Percentiles rank a stretch among this genome's conserved stretches.
phyloP scores from a whole-genome alignment of 2,888 invertebrate genomes.

The Piscicola geometra region DNA sequence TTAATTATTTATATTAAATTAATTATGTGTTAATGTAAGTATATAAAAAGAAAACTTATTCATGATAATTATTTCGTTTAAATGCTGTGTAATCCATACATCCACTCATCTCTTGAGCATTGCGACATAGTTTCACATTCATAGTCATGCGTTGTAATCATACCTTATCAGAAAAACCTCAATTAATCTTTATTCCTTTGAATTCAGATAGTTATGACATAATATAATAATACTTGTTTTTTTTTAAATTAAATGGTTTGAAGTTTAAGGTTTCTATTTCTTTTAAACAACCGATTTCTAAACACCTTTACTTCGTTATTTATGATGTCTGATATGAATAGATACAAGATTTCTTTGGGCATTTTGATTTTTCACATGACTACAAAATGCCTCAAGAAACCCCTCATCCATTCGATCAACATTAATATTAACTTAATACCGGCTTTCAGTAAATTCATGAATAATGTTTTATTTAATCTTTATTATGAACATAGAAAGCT shows the following conservation, averaged over 20 bases:
- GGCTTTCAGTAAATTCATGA: too few species aligned
- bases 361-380: constrained; percentile 20
- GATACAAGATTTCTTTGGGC: constrained; percentile 36
- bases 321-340: not conserved
- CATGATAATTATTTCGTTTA: not conserved
- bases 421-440: too few species aligned
- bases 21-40: not conserved
- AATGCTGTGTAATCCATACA: too few species aligned
- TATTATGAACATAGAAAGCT: too few species aligned
- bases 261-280: too few species aligned
- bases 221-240: too few species aligned
- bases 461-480: too few species aligned
- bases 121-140: constrained; percentile 11
- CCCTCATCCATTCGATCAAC: constrained; percentile 30
- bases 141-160: constrained; percentile 2
- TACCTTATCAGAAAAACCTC: not conserved
- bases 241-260: too few species aligned
- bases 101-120: not conserved
- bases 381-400: constrained; percentile 32
- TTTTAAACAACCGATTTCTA: too few species aligned
- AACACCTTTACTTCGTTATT: too few species aligned
- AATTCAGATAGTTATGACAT: too few species aligned
- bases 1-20: not conserved
- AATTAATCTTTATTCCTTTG: too few species aligned
- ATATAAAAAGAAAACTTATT: not conserved